Base-by-base conservation (phyloP, 2,113 vertebrate species). In the Malurus melanocephalus region DNA sequence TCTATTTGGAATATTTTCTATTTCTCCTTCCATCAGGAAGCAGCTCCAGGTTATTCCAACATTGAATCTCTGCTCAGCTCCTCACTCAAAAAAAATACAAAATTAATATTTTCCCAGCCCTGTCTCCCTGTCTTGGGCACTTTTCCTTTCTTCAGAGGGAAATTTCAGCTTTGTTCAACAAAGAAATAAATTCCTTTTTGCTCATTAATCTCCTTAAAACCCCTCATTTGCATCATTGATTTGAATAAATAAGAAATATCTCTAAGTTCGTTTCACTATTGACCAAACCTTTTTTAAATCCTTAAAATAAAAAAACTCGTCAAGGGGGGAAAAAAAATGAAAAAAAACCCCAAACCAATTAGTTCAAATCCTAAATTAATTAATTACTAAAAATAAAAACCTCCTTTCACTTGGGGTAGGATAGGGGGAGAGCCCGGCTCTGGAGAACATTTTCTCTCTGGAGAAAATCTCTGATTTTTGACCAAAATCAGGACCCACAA, bases 221-320 rank as follows among this genome's bases (percentile, higher is more conserved):
- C 0, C 2, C 17, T 48, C 7, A 5, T 42, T 64, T 72, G 43
- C 43, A 16, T 6, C 1, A 6, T 0, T 55, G 42, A 11, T 32
- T 22, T 5, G 42, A 38, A 40, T 45, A 35, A 61, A 33, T 2
- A 45, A 38, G 24, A 20, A 75, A 72, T 9, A 35, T 15, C 62
- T 65, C 12, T n/a, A 11, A 14, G 18, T 12, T 52, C 6, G 0
- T 27, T 23, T 40, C 68, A 35, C 16, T 5, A 0, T 2, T 17
- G 69, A 46, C 16, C 45, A 17, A 7, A 5, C 23, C 15, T n/a
- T 45, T 45, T 23, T 5, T 23, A 73, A 53, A 68, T 6, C 24
- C 45, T 80, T 21, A 21, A 60, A 20, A 22, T 3, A 23, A 6
- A 27, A 27, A 26, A 4, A 59, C 7, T 12, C 7, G 9, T 52